Evolutionary conservation across 1,140 invertebrate genomes (phyloP).

Genomic region (Lepidostoma basale): DNA sequence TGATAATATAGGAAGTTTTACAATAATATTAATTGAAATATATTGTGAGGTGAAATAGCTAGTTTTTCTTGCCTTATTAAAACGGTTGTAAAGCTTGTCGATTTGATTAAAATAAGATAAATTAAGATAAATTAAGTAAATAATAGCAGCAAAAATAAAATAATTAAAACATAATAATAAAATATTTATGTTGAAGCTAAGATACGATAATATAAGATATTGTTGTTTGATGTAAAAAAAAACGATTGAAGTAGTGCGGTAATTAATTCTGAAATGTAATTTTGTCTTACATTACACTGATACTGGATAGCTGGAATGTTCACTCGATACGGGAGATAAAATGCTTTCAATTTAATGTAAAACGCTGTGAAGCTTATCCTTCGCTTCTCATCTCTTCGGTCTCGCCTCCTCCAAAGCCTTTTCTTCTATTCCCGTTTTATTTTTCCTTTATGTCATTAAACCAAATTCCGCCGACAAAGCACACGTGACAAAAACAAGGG

Average conservation of each 20-base stretch:
- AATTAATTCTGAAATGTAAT: not conserved
- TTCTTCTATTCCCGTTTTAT: not conserved
- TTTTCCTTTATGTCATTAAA: constrained; percentile 19
- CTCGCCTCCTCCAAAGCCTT: not conserved
- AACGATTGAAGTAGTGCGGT: no score
- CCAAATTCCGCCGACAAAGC: constrained; percentile 2
- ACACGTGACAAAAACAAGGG: constrained; percentile 13
- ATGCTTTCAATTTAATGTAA: not conserved
- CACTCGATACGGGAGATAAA: not conserved
- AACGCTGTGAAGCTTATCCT: not conserved
- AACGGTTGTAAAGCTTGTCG: no score
- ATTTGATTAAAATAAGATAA: not conserved
- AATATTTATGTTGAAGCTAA: no score
- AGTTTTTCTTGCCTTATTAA: no score
- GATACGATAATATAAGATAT: no score
- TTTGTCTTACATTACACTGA: not conserved
- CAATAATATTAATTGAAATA: no score
- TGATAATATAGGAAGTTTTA: no score
- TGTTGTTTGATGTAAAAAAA: not conserved
- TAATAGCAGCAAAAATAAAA: not conserved
- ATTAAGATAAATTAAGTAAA: not conserved
- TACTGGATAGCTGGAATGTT: not conserved
- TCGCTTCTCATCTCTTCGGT: not conserved
- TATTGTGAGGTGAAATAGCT: no score
- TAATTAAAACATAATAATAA: not conserved